Base-by-base conservation (phyloP, 2,888 invertebrate species). In the Pterobdella sp. region DNA sequence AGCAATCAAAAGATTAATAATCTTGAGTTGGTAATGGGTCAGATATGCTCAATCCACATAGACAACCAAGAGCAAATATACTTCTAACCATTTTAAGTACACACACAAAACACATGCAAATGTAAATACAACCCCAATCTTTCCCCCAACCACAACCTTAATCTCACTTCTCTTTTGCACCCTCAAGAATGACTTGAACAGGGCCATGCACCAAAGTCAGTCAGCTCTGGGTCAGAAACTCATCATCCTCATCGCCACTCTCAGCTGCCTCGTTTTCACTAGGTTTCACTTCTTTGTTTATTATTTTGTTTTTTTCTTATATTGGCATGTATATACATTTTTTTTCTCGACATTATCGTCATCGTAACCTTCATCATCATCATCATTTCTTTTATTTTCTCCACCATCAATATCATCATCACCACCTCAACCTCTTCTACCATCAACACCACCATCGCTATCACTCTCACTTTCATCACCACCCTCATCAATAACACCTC, bases 111-210 rank as follows among this genome's bases (percentile, higher is more conserved):
- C n/a, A n/a, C n/a, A n/a, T n/a, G n/a, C n/a, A n/a, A n/a, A n/a
- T n/a, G n/a, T n/a, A n/a, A n/a, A n/a, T n/a, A n/a, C n/a, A n/a
- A n/a, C n/a, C n/a, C n/a, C n/a, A n/a, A n/a, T n/a, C n/a, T n/a
- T n/a, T n/a, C n/a, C n/a, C n/a, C n/a, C n/a, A n/a, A n/a, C n/a
- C n/a, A n/a, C n/a, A n/a, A n/a, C n/a, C n/a, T n/a, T n/a, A n/a
- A n/a, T n/a, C n/a, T n/a, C n/a, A n/a, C n/a, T n/a, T n/a, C n/a
- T n/a, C n/a, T n/a, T n/a, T n/a, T n/a, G n/a, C n/a, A n/a, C n/a
- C n/a, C n/a, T n/a, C n/a, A n/a, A 95, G 95, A 95, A 96, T 86
- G 96, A 96, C 85, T 88, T 96, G 73, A 95, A 97, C 85, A 88
- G 95, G 78, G 95, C 94, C 72, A 95, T 96, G 93, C 94, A 96